Conservation (phyloP, 2,888 invertebrate genomes). For the Spilosoma lubricipeda region DNA sequence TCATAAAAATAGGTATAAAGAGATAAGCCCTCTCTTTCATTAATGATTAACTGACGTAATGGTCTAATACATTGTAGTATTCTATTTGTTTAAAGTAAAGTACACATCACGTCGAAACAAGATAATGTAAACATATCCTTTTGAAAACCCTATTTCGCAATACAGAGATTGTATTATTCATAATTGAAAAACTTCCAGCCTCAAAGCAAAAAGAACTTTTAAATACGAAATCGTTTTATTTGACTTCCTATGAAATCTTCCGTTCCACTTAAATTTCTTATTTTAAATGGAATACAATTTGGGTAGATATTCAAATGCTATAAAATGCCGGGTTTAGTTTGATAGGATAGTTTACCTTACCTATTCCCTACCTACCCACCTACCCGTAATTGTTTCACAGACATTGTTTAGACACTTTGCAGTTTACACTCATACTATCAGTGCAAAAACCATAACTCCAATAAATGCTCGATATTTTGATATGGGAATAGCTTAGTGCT, state of each 20-base stretch:
- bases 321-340: constrained; percentile 3
- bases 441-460: no score
- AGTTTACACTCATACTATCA: no score
- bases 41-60: no score
- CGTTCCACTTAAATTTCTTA: constrained; percentile 56
- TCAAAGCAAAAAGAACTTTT: constrained; percentile 60
- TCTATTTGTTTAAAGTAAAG: not conserved
- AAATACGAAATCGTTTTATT: constrained; percentile 74
- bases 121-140: constrained; percentile 4
- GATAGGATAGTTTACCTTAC: constrained; percentile 13
- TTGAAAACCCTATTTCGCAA: constrained; percentile 30
- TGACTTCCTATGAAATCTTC: constrained; percentile 54
- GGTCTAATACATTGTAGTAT: not conserved
- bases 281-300: constrained; percentile 36
- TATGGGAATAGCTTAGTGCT: no score
- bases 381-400: no score
- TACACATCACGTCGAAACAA: not conserved
- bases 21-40: not conserved
- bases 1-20: not conserved
- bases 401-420: no score
- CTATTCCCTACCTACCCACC: no score
- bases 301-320: constrained; percentile 32
- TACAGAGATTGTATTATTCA: constrained; percentile 55
- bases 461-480: no score
- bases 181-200: constrained; percentile 78